phyloP scores from a whole-genome alignment of 2,888 invertebrate species.

The Euspilapteryx auroguttella region DNA sequence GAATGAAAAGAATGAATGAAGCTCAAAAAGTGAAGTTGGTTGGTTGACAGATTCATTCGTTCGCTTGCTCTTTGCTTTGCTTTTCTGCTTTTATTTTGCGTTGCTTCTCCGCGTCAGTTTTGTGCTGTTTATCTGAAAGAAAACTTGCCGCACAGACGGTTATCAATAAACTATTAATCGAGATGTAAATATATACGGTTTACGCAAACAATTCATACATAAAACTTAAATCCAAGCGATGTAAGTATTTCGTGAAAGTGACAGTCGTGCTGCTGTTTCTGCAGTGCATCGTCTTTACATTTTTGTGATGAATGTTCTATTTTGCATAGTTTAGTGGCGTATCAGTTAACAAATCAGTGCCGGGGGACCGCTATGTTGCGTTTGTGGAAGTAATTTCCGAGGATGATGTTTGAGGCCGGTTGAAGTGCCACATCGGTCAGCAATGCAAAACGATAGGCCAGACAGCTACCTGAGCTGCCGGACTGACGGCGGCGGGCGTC shows the following conservation, averaged over 20 bases:
- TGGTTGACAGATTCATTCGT: no score
- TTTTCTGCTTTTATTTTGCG: slow-evolving; percentile 44
- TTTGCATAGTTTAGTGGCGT: slow-evolving; percentile 38
- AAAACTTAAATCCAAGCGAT: no score
- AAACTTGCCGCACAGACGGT: slow-evolving; percentile 24
- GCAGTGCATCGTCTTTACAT: slow-evolving; percentile 31
- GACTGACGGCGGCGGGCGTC: slow-evolving; percentile 28
- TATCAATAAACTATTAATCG: no score
- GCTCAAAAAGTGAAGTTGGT: no score
- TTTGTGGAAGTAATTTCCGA: slow-evolving; percentile 18
- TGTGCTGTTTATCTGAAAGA: slow-evolving; percentile 32
- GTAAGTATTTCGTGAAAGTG: slow-evolving; percentile 48
- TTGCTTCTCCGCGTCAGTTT: slow-evolving; percentile 42
- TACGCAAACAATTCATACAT: no score
- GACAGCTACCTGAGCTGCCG: slow-evolving; percentile 28
- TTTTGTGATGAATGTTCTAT: slow-evolving; percentile 40
- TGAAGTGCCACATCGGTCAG: slow-evolving; percentile 18
- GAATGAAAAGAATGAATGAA: no score
- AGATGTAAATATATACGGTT: no score
- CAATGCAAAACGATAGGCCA: slow-evolving; percentile 51
- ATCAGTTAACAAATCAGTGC: no score
- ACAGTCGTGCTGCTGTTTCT: no score
- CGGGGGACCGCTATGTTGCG: slow-evolving; percentile 25
- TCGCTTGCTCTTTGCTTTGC: no score
- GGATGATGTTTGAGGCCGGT: slow-evolving; percentile 51